These are phyloP conservation scores for Pagetopsis macropterus DNA, from an alignment of 2,797 vertebrate genomes.

Conservation along the genomic window DNA sequence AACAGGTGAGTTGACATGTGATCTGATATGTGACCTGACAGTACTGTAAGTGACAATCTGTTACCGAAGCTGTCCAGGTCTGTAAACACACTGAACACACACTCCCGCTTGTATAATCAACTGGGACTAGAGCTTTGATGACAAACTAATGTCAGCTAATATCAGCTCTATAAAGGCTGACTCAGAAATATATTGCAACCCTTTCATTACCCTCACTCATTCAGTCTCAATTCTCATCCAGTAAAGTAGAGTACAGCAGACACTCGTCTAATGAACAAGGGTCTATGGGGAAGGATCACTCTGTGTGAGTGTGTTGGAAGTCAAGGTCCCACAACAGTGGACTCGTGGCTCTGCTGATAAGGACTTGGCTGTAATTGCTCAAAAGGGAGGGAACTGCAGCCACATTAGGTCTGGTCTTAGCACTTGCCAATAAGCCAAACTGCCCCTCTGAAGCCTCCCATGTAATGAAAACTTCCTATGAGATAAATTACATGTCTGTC, in stretches of 20 bases:
- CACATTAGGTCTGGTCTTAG: slow-evolving; percentile 82
- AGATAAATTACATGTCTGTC: slow-evolving; percentile 85
- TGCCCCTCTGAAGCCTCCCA: slow-evolving; percentile 82
- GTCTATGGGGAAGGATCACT: slow-evolving; percentile 77
- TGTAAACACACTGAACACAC: slow-evolving; percentile 55
- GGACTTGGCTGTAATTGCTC: slow-evolving; percentile 82
- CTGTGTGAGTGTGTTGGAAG: slow-evolving; percentile 74
- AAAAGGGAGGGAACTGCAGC: slow-evolving; percentile 79
- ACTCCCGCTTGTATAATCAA: slow-evolving; percentile 50
- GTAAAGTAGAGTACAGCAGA: slow-evolving; percentile 67
- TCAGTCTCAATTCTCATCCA: slow-evolving; percentile 72
- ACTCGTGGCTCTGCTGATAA: slow-evolving; percentile 79
- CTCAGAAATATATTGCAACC: slow-evolving; percentile 76
- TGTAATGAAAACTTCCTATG: slow-evolving; percentile 84
- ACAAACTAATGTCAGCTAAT: slow-evolving; percentile 78
- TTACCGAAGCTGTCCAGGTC: slow-evolving; percentile 49
- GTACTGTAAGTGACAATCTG: slow-evolving; percentile 53
- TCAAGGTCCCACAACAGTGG: slow-evolving; percentile 79
- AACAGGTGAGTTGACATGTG: slow-evolving; percentile 38
- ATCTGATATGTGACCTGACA: slow-evolving; percentile 42
- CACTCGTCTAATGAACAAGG: slow-evolving; percentile 80
- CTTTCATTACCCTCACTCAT: slow-evolving; percentile 79
- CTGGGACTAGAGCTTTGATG: slow-evolving; percentile 58
- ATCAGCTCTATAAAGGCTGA: slow-evolving; percentile 75
- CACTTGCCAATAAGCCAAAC: slow-evolving; percentile 85